Evolutionary conservation across 2,797 vertebrate species (phyloP).

Genomic region (Phataginus tricuspis): DNA sequence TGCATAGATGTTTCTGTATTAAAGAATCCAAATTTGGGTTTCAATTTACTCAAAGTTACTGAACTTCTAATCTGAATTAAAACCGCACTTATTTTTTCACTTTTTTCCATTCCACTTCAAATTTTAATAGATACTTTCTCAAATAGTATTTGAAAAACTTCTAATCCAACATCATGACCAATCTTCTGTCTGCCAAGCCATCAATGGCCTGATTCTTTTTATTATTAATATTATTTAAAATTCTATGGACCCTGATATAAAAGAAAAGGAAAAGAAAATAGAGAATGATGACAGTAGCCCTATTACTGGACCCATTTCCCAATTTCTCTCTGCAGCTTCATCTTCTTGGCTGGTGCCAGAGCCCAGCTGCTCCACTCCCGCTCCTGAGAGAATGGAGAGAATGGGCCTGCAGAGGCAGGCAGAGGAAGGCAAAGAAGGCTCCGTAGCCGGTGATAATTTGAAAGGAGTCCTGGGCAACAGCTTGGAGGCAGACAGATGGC

Average conservation of each 20-base stretch:
- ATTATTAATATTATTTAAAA: neutral
- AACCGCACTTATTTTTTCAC: neutral
- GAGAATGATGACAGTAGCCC: neutral
- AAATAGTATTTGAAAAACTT: neutral
- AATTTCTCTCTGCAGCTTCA: neutral
- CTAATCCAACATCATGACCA: neutral
- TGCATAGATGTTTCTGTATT: neutral
- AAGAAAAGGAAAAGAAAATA: neutral
- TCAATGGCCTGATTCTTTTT: neutral
- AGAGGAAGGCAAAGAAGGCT: neutral
- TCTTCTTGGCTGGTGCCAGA: neutral
- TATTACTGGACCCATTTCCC: neutral
- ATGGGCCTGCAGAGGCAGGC: neutral
- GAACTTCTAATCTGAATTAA: neutral
- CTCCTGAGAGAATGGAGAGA: neutral
- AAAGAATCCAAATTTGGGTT: constrained; percentile 26
- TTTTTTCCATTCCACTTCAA: constrained; percentile 14
- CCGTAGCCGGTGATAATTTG: neutral
- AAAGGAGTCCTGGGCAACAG: neutral
- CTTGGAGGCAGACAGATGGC: neutral
- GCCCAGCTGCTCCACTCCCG: neutral
- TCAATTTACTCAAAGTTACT: constrained; percentile 7
- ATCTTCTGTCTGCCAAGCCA: neutral
- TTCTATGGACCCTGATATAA: neutral
- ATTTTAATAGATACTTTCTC: neutral